These are phyloP conservation scores for Acleris holmiana DNA, from an alignment of 2,888 invertebrate species.

Conservation along the genomic window DNA sequence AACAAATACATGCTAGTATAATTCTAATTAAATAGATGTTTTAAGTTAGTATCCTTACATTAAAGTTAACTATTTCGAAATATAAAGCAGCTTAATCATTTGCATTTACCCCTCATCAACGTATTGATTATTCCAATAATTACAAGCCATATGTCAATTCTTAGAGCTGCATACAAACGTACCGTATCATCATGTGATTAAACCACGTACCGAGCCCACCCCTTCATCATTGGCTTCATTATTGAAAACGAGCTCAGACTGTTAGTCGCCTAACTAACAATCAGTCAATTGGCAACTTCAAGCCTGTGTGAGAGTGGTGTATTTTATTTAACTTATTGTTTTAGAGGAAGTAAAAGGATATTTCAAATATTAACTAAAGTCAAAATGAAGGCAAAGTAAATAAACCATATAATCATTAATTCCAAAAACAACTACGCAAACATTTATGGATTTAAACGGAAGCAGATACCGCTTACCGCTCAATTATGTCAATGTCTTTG, in stretches of 20 bases:
- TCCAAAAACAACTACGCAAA: background rate
- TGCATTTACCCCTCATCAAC: background rate
- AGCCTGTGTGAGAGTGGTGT: too few relatives aligned
- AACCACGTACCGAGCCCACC: background rate
- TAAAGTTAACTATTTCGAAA: too few relatives aligned
- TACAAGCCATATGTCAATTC: constrained; percentile 5
- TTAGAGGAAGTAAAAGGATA: too few relatives aligned
- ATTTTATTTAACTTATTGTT: too few relatives aligned
- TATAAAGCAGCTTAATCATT: too few relatives aligned
- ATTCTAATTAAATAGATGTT: too few relatives aligned
- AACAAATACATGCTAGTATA: too few relatives aligned
- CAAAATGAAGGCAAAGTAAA: background rate
- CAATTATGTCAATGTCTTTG: constrained; percentile 24
- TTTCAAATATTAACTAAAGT: too few relatives aligned
- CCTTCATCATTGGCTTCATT: constrained; percentile 11
- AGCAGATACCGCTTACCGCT: constrained; percentile 5
- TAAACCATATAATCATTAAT: too few relatives aligned
- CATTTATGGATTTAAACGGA: background rate
- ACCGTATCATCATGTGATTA: constrained; percentile 20
- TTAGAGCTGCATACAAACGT: constrained; percentile 22
- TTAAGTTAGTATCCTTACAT: too few relatives aligned
- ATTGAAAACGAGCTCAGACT: background rate
- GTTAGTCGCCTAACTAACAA: background rate
- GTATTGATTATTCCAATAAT: constrained; percentile 17
- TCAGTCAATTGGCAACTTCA: too few relatives aligned